A percentile compares a stretch with the other conserved stretches of the same genome.
phyloP scores from a whole-genome alignment of 2,113 vertebrate genomes.

The Coptodon rendalli region DNA sequence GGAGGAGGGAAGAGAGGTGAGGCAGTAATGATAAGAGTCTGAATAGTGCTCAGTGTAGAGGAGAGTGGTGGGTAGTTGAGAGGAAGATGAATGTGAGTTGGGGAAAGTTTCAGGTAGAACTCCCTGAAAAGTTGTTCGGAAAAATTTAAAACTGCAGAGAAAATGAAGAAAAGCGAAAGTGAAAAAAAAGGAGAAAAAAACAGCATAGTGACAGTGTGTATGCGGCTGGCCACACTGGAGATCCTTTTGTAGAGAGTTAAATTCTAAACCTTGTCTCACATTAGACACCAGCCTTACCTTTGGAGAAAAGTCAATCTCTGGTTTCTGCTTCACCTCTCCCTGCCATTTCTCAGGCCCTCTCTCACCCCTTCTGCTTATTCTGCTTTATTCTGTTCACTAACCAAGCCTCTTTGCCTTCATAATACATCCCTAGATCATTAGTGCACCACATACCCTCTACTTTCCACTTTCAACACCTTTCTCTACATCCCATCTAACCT shows the following conservation, averaged over 20 bases:
- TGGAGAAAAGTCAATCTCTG: conserved; percentile 34
- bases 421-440: conserved; percentile 23
- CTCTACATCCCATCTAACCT: conserved; percentile 6
- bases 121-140: background rate
- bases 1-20: background rate
- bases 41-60: background rate
- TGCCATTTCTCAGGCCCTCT: conserved; percentile 57
- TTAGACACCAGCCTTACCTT: conserved; percentile 7
- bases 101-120: conserved; percentile 6
- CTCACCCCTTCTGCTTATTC: conserved; percentile 18
- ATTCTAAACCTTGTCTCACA: conserved; percentile 34
- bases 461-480: background rate
- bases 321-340: conserved; percentile 9
- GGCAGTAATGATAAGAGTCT: conserved; percentile 18
- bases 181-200: background rate
- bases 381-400: conserved; percentile 28
- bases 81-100: background rate
- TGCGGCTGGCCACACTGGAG: background rate
- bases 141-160: background rate
- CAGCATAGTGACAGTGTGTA: background rate
- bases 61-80: background rate
- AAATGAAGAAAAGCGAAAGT: background rate
- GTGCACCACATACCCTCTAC: background rate
- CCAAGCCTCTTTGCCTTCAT: conserved; percentile 11
- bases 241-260: conserved; percentile 16